Percentiles rank a stretch among this genome's conserved stretches.
These are phyloP conservation scores for Toxostoma redivivum DNA, from an alignment of 2,113 vertebrate species.

Conservation along the genomic window DNA sequence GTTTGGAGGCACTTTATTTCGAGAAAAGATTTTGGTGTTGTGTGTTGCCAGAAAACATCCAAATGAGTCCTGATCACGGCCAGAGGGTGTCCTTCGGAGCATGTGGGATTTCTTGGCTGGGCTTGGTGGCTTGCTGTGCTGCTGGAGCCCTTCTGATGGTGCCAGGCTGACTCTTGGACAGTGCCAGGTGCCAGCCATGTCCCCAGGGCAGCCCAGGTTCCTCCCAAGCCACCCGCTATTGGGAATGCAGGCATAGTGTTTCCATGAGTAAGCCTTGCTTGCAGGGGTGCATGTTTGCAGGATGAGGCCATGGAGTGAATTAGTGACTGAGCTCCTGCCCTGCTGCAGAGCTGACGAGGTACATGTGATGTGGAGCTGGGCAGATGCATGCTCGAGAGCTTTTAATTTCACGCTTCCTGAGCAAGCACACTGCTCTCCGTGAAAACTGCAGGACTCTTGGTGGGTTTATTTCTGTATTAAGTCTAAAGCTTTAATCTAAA, in stretches of 20 bases:
- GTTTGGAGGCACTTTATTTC: background rate
- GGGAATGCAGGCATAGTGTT: constrained; percentile 54
- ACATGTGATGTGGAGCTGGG: background rate
- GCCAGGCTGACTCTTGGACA: background rate
- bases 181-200: constrained; percentile 7
- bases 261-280: constrained; percentile 49
- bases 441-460: background rate
- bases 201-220: constrained; percentile 1
- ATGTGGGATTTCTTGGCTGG: background rate
- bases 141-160: background rate
- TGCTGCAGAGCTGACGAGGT: background rate
- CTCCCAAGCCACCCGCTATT: rapidly evolving
- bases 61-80: background rate
- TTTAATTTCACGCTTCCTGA: constrained; percentile 32
- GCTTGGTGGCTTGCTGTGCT: background rate
- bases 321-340: background rate
- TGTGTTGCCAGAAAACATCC: background rate
- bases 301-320: constrained; percentile 41
- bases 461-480: background rate
- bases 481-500: background rate
- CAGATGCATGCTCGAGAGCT: background rate
- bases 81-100: constrained; percentile 28
- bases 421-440: background rate
- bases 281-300: constrained; percentile 49
- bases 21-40: background rate